phyloP scores from a whole-genome alignment of 2,888 invertebrate species.

The Tenthredo amoena region DNA sequence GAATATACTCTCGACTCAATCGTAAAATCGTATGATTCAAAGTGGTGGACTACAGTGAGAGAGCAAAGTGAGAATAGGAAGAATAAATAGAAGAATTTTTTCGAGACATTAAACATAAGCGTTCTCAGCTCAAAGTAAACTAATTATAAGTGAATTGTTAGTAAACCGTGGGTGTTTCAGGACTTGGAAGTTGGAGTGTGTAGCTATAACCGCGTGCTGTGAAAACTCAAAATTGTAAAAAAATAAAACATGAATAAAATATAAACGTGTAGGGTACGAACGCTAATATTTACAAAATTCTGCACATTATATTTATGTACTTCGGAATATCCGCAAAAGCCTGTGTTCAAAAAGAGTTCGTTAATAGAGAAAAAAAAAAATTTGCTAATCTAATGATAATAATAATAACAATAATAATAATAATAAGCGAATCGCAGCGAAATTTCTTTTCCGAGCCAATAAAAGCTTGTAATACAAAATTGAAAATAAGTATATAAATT shows the following conservation, averaged over 20 bases:
- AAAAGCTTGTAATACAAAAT: background rate
- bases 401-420: background rate
- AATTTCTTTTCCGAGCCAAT: background rate
- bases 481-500: background rate
- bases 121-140: conserved; percentile 24
- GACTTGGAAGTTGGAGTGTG: background rate
- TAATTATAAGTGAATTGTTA: conserved; percentile 34
- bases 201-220: background rate
- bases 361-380: no score
- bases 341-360: conserved; percentile 5
- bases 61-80: background rate
- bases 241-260: background rate
- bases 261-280: background rate
- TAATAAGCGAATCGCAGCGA: background rate
- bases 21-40: background rate
- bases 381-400: background rate
- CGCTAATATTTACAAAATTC: conserved; percentile 9
- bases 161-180: background rate
- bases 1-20: background rate
- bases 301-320: background rate
- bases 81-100: background rate
- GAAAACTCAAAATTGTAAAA: background rate
- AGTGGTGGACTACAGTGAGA: background rate
- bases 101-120: background rate
- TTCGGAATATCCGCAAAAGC: background rate